Evolutionary conservation across 2,113 vertebrate genomes (phyloP).

Genomic region (Ictalurus furcatus): DNA sequence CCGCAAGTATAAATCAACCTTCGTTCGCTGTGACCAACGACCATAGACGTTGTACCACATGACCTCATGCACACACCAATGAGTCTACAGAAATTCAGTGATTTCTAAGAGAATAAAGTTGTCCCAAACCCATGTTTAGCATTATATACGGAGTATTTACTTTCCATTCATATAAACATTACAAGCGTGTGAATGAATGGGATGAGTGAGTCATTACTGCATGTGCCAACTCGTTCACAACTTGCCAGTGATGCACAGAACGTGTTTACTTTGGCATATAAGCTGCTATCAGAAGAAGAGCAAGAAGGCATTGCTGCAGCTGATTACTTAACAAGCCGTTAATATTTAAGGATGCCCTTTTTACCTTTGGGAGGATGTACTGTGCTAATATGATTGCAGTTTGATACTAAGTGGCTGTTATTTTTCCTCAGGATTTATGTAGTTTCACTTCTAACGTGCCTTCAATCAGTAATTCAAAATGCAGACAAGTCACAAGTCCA

Average conservation of each 20-base stretch:
- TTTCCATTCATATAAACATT: not conserved
- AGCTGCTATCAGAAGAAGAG: not conserved
- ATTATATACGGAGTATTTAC: not conserved
- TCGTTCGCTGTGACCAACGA: not conserved
- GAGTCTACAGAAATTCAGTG: not conserved
- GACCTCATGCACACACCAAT: not conserved
- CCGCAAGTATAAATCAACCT: not conserved
- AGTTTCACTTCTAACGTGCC: not conserved
- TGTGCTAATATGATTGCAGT: not conserved
- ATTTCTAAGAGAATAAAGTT: not conserved
- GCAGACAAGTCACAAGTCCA: not conserved
- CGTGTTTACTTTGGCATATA: not conserved
- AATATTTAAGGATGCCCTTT: not conserved
- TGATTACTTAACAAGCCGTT: not conserved
- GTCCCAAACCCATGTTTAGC: not conserved
- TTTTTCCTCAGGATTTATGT: not conserved
- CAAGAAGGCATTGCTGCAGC: not conserved
- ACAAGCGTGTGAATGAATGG: not conserved
- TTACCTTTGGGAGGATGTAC: not conserved
- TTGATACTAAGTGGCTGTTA: not conserved
- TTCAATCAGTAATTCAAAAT: not conserved
- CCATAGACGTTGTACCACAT: not conserved
- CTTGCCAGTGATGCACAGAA: not conserved
- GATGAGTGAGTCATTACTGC: not conserved
- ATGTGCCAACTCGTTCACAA: not conserved